Percentiles rank a stretch among this genome's conserved stretches.
Conservation (phyloP, 1,140 invertebrate genomes). For the Augochlora pura region DNA sequence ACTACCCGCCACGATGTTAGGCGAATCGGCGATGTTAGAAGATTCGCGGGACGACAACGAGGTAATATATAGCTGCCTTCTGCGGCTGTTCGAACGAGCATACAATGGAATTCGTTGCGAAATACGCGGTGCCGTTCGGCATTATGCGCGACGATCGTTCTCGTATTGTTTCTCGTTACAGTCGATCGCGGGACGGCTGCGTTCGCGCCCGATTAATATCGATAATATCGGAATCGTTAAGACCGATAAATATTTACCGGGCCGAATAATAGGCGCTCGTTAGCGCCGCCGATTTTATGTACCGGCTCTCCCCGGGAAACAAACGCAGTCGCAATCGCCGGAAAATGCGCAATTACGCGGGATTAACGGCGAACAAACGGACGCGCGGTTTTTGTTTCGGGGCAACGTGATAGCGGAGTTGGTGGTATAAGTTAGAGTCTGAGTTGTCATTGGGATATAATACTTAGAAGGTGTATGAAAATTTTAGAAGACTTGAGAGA, state of each 20-base stretch:
- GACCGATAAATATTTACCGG: constrained; percentile 2
- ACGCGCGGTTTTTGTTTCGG: too few species aligned
- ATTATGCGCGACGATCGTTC: not conserved
- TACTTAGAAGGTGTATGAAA: too few species aligned
- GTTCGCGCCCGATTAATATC: constrained; percentile 11
- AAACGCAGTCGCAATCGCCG: not conserved
- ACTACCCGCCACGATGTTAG: not conserved
- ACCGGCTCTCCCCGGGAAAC: not conserved
- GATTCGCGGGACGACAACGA: too few species aligned
- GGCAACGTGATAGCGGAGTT: too few species aligned
- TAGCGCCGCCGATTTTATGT: constrained; percentile 1
- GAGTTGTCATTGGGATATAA: too few species aligned
- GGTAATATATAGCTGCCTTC: too few species aligned
- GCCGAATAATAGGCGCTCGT: constrained; percentile 25
- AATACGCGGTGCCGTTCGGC: not conserved
- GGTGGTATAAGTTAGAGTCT: too few species aligned
- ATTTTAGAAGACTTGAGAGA: too few species aligned
- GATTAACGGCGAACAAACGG: not conserved
- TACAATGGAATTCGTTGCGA: not conserved
- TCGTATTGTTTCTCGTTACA: constrained; percentile 12
- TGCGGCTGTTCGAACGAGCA: too few species aligned
- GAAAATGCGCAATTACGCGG: constrained; percentile 8
- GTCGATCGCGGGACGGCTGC: not conserved
- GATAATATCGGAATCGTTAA: constrained; percentile 19
- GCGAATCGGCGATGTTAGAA: not conserved